phyloP scores from a whole-genome alignment of 2,113 vertebrate species.

The Scortum barcoo region DNA sequence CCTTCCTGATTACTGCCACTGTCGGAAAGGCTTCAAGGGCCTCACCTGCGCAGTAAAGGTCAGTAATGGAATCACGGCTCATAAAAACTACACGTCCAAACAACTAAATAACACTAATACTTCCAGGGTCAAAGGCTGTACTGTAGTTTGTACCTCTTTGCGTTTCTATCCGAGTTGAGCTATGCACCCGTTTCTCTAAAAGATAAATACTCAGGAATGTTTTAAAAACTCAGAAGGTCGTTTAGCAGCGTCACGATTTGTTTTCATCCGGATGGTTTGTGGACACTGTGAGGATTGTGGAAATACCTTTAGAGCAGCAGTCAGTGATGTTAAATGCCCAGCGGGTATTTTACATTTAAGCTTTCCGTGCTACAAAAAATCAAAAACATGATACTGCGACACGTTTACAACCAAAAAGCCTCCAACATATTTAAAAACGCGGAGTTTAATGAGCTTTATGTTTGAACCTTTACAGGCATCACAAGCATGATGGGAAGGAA shows the following conservation, averaged over 20 bases:
- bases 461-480: slow-evolving; percentile 58
- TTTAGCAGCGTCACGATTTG: not conserved
- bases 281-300: not conserved
- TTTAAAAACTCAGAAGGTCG: not conserved
- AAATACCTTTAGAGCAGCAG: not conserved
- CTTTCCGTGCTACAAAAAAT: not conserved
- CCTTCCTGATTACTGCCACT: slow-evolving; percentile 88
- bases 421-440: not conserved
- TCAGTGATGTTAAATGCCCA: not conserved
- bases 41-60: slow-evolving; percentile 87
- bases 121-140: not conserved
- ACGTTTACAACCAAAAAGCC: not conserved
- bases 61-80: not conserved
- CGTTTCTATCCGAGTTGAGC: not conserved
- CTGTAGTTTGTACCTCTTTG: no score
- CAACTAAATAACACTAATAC: no score
- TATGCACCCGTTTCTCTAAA: not conserved
- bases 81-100: not conserved
- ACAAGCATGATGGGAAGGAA: slow-evolving; percentile 57
- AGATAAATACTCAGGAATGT: not conserved
- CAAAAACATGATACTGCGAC: no score
- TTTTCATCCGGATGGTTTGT: not conserved
- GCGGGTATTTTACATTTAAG: not conserved
- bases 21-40: slow-evolving; percentile 87
- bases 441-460: not conserved